Base-by-base conservation (phyloP, 2,113 vertebrate genomes). In the Gobio gobio region DNA sequence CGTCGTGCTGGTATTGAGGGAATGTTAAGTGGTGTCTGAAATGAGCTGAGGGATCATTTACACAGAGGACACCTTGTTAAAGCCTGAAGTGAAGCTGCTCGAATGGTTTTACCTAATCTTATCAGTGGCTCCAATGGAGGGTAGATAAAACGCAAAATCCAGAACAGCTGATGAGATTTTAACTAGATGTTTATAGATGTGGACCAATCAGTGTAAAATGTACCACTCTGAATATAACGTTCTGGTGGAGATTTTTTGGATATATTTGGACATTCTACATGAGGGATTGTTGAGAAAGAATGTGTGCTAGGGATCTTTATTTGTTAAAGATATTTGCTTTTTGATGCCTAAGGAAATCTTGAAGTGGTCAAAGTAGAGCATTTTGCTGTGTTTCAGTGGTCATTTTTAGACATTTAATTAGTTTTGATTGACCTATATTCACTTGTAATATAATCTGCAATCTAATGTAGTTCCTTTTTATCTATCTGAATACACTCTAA, bases 131-230 rank as follows among this genome's bases (percentile, higher is more conserved):
- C 2, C 58, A 79, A 16, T 79, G 58, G 78, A 80, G 58, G 79
- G 45, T 49, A 22, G 43, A 81, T 81, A 68, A 81, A 81, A 13
- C 3, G 45, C 26, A 29, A 51, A 81, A 68, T 49, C 45, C 78
- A 51, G 9, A 81, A 54, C 24, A 68, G 26, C 45, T 81, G 79
- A 81, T 81, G 79, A 49, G 45, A 64, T 47, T 80, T 80, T 63
- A 80, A 80, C n/a, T 63, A 64, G 78, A 51, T 81, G 24, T 81
- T 81, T 54, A 63, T 64, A 33, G n/a, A 72, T 79, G 83, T 58
- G 33, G 33, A 14, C n/a, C n/a, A 45, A 72, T 43, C 54, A 56
- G 54, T 56, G 54, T 72, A 22, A 43, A 72, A 43, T 10, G 36
- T 12, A 12, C 36, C 2, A n/a, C 66, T 70, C 40, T 43, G 33